Evolutionary conservation across 2,888 invertebrate genomes (phyloP).

Genomic region (Drosophila acutilabella): DNA sequence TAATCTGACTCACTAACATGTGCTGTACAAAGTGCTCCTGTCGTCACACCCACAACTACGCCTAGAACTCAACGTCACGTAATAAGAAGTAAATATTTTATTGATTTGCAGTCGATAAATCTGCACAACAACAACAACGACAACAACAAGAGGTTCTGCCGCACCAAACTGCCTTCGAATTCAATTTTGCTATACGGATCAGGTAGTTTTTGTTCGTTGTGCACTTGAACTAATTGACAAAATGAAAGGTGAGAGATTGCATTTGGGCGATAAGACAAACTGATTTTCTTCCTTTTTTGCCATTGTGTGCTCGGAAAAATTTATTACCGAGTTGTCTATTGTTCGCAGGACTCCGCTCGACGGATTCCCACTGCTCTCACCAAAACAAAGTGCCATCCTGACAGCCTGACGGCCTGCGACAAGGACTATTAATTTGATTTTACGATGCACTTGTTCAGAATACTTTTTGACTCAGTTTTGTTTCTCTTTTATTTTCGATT

Average conservation of each 20-base stretch:
- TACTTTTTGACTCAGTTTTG: slow-evolving; percentile 6
- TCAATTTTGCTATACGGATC: slow-evolving; percentile 6
- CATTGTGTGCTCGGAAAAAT: slow-evolving; percentile 56
- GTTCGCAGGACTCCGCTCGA: slow-evolving; percentile 38
- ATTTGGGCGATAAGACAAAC: slow-evolving; percentile 68
- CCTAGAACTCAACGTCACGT: slow-evolving; percentile 22
- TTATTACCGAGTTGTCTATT: slow-evolving; percentile 62
- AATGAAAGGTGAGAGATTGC: slow-evolving; percentile 78
- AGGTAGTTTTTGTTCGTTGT: slow-evolving; percentile 41
- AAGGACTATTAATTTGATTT: slow-evolving; percentile 78
- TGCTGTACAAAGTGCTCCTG: slow-evolving; percentile 73
- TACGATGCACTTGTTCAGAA: slow-evolving; percentile 70
- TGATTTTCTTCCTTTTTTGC: slow-evolving; percentile 43
- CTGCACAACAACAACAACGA: slow-evolving; percentile 25
- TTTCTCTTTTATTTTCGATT: slow-evolving; percentile 24
- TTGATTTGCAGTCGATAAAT: slow-evolving; percentile 62
- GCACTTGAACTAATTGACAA: slow-evolving; percentile 80
- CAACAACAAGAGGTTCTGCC: slow-evolving; percentile 12
- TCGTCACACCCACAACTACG: slow-evolving; percentile 36
- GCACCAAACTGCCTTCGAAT: background rate
- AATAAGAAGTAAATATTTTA: slow-evolving; percentile 66
- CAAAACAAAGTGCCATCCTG: slow-evolving; percentile 76
- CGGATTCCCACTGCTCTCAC: slow-evolving; percentile 77
- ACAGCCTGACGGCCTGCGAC: slow-evolving; percentile 63
- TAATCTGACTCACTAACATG: slow-evolving; percentile 55